Base-by-base conservation (phyloP, 2,797 vertebrate genomes). In the Pseudomugil gertrudae region DNA sequence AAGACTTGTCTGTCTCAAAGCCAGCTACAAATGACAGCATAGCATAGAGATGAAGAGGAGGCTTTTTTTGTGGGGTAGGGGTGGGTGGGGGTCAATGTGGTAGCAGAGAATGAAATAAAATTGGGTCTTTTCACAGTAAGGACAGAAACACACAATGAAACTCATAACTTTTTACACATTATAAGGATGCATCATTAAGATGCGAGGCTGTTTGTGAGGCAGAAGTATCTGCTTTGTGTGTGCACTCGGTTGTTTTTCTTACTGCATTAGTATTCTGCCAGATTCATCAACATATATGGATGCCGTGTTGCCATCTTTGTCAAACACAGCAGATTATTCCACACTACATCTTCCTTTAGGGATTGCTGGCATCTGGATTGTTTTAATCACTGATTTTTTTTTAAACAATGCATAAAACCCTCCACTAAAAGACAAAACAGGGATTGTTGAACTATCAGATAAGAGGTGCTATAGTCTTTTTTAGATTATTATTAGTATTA, bases 341-440 rank as follows among this genome's bases (percentile, higher is more conserved):
- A 87, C 90, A 91, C 87, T 79, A 84, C 78, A 78, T 84, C 78
- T 80, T 85, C 77, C 86, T 87, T 85, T 76, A 65, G 72, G 73
- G 71, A 84, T 70, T 67, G 55, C 59, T 40, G 52, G 74, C 82
- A 84, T 66, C 74, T 74, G 76, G 79, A 79, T 90, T 79, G 72
- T 79, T 87, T 91, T 89, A 91, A 91, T 91, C 84, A 87, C 89
- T 90, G 91, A 72, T 88, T 91, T 91, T 83, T 79, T 84, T 92
- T 87, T 84, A 66, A 72, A 77, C 80, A 79, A 77, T 77, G 69
- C 81, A 65, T 68, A 75, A 77, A 77, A 81, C 63, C 74, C 69
- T n/a, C n/a, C n/a, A n/a, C n/a, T n/a, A n/a, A n/a, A n/a, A n/a
- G n/a, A n/a, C n/a, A n/a, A n/a, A n/a, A n/a, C n/a, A n/a, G n/a